phyloP scores from a whole-genome alignment of 2,888 invertebrate species.

The Heteropelma amictum region DNA sequence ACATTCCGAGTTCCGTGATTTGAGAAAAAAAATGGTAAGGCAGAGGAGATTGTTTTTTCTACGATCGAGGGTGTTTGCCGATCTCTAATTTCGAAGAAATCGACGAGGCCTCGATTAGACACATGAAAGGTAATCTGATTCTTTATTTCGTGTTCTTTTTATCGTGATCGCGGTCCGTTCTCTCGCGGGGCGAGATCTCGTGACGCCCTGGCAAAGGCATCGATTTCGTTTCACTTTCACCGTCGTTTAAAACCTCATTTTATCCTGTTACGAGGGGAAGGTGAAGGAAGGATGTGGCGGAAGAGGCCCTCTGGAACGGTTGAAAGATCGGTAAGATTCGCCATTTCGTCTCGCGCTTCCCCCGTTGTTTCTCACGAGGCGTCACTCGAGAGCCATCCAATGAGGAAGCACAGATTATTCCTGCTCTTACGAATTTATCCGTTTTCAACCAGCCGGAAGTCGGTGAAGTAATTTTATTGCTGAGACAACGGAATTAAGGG shows the following conservation, averaged over 20 bases:
- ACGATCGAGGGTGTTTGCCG: too few species aligned
- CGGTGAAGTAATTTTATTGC: too few species aligned
- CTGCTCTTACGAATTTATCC: too few species aligned
- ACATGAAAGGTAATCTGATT: background rate
- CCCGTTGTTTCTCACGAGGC: slow-evolving; percentile 19
- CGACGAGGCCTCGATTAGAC: background rate
- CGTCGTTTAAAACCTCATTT: slow-evolving; percentile 23
- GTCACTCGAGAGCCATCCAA: too few species aligned
- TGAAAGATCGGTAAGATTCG: slow-evolving; percentile 19
- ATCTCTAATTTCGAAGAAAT: too few species aligned
- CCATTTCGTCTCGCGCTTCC: slow-evolving; percentile 15
- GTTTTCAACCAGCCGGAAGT: too few species aligned
- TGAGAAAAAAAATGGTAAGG: background rate
- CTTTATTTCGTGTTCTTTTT: background rate
- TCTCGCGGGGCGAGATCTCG: slow-evolving; percentile 19
- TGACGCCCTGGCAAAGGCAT: slow-evolving; percentile 31
- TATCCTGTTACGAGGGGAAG: background rate
- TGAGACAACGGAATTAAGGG: too few species aligned
- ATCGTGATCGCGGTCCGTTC: slow-evolving; percentile 1
- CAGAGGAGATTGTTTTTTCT: background rate
- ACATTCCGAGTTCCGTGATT: too few species aligned
- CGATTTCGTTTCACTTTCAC: slow-evolving; percentile 54
- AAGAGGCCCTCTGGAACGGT: background rate
- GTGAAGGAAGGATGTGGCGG: slow-evolving; percentile 5
- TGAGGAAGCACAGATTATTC: too few species aligned